These are phyloP conservation scores for Branchellion lobata DNA, from an alignment of 2,888 invertebrate genomes.

Conservation along the genomic window DNA sequence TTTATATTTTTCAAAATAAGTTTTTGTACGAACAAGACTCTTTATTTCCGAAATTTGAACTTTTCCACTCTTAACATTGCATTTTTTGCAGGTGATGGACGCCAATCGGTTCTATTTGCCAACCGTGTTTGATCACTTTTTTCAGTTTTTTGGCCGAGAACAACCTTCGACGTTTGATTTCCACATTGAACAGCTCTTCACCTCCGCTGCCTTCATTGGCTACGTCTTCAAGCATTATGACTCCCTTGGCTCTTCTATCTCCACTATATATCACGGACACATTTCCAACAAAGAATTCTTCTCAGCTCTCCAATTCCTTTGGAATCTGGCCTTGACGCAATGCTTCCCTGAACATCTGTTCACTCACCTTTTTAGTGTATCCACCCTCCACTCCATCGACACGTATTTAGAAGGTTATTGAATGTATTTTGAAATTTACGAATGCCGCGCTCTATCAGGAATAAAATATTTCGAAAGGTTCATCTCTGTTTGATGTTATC, in stretches of 20 bases:
- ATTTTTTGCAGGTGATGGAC: neutral
- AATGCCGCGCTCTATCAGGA: too few species aligned
- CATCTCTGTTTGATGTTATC: too few species aligned
- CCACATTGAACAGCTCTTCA: neutral
- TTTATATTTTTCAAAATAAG: too few species aligned
- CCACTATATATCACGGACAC: neutral
- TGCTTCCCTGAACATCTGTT: constrained; percentile 11
- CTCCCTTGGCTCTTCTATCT: neutral
- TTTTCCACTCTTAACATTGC: too few species aligned
- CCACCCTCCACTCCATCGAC: constrained; percentile 10
- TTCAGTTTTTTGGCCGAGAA: neutral
- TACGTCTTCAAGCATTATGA: neutral
- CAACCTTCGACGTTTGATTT: too few species aligned
- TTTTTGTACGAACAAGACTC: too few species aligned
- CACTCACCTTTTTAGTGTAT: constrained; percentile 11
- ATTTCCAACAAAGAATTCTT: neutral
- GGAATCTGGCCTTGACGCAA: neutral
- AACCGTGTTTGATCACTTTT: neutral
- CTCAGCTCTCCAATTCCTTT: neutral
- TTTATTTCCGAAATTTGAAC: too few species aligned
- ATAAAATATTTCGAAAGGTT: too few species aligned
- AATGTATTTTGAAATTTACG: too few species aligned
- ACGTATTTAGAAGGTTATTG: constrained; percentile 6
- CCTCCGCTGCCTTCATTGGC: neutral
- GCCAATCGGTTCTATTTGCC: constrained; percentile 7